These are phyloP conservation scores for Theristicus caerulescens DNA, from an alignment of 2,113 vertebrate genomes.

Conservation along the genomic window DNA sequence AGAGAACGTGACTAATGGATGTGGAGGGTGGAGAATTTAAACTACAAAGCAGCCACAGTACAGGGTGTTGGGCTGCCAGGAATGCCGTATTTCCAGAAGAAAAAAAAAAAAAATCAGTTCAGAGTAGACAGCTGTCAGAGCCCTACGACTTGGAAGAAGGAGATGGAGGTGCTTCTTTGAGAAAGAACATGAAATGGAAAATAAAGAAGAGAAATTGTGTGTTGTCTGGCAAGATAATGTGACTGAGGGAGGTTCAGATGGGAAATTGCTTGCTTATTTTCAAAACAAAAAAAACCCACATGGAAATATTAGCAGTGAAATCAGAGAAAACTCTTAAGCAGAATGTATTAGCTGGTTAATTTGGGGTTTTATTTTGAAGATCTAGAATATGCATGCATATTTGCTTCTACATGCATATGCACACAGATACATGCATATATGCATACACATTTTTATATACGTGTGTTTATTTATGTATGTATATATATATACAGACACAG, in stretches of 20 bases:
- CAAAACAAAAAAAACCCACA: background rate
- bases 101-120: background rate
- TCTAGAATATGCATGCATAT: background rate
- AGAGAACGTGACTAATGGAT: background rate
- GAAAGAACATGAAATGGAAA: background rate
- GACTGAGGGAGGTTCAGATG: background rate
- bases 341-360: background rate
- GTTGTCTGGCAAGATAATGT: background rate
- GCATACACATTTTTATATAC: fast-evolving
- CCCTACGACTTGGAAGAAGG: background rate
- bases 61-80: background rate
- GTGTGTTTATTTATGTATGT: background rate
- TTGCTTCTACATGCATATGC: background rate
- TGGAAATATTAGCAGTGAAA: background rate
- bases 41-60: background rate
- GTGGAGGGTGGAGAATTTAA: background rate
- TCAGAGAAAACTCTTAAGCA: background rate
- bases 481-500: background rate
- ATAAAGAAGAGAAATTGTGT: background rate
- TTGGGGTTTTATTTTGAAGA: background rate
- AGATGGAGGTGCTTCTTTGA: background rate
- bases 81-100: background rate
- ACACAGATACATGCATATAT: background rate
- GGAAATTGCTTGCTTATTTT: background rate
- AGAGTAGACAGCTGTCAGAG: background rate